Conservation (phyloP, 1,140 invertebrate species). For the Steinernema feltiae region DNA sequence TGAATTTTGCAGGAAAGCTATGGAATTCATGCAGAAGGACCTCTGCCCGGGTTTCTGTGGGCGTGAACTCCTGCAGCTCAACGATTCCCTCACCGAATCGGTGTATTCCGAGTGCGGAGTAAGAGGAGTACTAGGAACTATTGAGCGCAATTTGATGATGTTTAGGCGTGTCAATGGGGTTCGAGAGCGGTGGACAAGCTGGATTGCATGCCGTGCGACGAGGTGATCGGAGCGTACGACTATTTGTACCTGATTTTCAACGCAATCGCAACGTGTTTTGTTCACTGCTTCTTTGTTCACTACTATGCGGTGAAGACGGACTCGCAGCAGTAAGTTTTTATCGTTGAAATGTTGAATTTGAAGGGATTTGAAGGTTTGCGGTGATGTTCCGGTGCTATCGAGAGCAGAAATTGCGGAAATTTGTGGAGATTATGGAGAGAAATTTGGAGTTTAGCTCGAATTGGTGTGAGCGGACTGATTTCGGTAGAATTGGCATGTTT, state of each 20-base stretch:
- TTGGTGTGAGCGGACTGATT: too few relatives aligned
- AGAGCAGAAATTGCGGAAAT: too few relatives aligned
- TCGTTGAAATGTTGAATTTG: too few relatives aligned
- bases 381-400: too few relatives aligned
- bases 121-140: background rate
- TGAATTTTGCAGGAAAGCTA: too few relatives aligned
- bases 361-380: too few relatives aligned
- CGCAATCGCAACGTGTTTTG: background rate
- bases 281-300: conserved; percentile 4
- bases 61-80: background rate
- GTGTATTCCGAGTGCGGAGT: background rate
- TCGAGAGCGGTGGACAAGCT: background rate
- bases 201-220: background rate
- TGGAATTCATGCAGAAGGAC: too few relatives aligned
- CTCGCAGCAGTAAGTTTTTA: conserved; percentile 3
- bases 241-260: background rate
- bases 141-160: background rate
- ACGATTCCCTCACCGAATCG: background rate
- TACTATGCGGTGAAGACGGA: background rate
- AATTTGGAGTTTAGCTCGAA: too few relatives aligned
- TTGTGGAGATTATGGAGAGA: too few relatives aligned
- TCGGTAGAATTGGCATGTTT: too few relatives aligned
- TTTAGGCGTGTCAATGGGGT: background rate
- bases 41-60: background rate
- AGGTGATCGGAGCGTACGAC: background rate